phyloP scores from a whole-genome alignment of 2,888 invertebrate species.

The Dasysyrphus albostriatus region DNA sequence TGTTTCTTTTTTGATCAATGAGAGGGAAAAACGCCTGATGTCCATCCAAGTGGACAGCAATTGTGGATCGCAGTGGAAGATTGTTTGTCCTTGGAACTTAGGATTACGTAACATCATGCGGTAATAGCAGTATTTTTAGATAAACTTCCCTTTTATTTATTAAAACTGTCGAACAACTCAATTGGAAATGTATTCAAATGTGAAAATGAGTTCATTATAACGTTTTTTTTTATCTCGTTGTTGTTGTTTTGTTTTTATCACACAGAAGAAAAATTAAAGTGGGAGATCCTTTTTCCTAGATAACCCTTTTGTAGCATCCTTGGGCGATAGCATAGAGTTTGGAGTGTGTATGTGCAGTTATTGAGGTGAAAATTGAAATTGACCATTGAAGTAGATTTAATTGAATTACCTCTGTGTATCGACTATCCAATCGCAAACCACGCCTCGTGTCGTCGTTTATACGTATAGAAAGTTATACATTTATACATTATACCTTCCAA shows the following conservation, averaged over 20 bases:
- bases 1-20: constrained; percentile 51
- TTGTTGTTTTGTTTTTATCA: constrained; percentile 36
- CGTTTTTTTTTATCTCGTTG: constrained; percentile 14
- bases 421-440: constrained; percentile 48
- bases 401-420: constrained; percentile 70
- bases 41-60: constrained; percentile 59
- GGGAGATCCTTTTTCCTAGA: constrained; percentile 54
- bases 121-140: constrained; percentile 69
- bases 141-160: constrained; percentile 22
- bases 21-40: constrained; percentile 62
- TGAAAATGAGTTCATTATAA: constrained; percentile 72
- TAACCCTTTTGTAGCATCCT: constrained; percentile 23
- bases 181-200: constrained; percentile 76
- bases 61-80: constrained; percentile 74
- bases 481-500: not conserved
- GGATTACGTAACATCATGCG: constrained; percentile 57
- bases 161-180: constrained; percentile 48
- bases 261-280: constrained; percentile 31
- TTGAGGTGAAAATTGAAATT: constrained; percentile 75
- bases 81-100: constrained; percentile 60
- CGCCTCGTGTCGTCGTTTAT: constrained; percentile 35
- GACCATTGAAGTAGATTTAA: constrained; percentile 74
- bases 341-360: constrained; percentile 55
- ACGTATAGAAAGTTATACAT: not conserved
- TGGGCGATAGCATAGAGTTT: not conserved